These are phyloP conservation scores for human (Homo sapiens) DNA, from an alignment of 2,113 vertebrate species.

Conservation along the genomic window DNA sequence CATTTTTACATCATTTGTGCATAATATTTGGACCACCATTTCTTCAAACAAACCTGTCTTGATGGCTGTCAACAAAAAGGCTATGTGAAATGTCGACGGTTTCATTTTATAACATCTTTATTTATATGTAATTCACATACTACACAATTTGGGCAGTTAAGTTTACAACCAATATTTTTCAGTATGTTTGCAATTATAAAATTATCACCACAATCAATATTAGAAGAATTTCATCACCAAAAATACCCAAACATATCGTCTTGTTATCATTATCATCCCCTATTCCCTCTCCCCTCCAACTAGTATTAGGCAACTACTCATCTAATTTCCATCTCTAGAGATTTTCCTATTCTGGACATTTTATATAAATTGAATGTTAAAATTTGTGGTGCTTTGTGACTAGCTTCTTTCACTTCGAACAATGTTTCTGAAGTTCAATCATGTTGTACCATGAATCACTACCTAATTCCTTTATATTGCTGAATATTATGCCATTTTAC, in stretches of 20 bases:
- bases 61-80: not conserved
- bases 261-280: not conserved
- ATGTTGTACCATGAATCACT: too few relatives aligned
- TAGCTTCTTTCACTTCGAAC: not conserved
- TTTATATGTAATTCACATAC: not conserved
- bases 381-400: not conserved
- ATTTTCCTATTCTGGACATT: not conserved
- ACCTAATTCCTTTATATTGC: not conserved
- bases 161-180: not conserved
- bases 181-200: not conserved
- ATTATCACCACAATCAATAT: not conserved
- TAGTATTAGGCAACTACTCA: not conserved
- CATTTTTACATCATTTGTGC: not conserved
- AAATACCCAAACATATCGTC: not conserved
- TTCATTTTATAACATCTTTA: not conserved
- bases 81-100: fast-evolving
- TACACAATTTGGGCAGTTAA: not conserved
- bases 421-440: not conserved
- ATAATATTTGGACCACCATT: not conserved
- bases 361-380: not conserved
- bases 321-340: not conserved
- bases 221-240: not conserved
- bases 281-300: not conserved
- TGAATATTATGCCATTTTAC: not conserved
- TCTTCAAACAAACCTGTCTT: not conserved